Base-by-base conservation (phyloP, 2,113 vertebrate species). In the Bettongia penicillata region DNA sequence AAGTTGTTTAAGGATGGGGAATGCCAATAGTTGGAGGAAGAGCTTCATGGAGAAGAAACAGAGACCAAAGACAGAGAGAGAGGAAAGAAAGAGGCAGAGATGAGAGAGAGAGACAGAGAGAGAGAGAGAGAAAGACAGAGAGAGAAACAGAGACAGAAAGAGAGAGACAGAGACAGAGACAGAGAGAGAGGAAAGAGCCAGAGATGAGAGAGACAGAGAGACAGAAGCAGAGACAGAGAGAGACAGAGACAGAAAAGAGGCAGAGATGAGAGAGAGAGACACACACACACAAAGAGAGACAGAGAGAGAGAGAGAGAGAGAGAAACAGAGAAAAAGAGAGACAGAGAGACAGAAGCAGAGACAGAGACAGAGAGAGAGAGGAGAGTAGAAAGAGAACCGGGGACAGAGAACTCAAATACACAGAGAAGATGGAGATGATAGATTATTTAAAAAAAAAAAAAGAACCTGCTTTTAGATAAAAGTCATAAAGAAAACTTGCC, bases 341-440 rank as follows among this genome's bases (percentile, higher is more conserved):
- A 3, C 48, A 48, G 48, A n/a, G 61, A 16, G 31, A 68, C 31
- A 16, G 12, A 16, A 0, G n/a, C 0, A 5, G 8, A 19, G 14
- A n/a, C 0, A 50, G 26, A 37, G 91, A 47, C 1, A 43, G 0
- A 4, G 51, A 77, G 1, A 51, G 9, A 92, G 7, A 47, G 11
- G 0, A 28, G 53, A 3, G 37, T 0, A 3, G 3, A 14, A 3
- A 37, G 10, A 49, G 43, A 37, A 48, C 48, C 48, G 91, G 0
- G 0, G 51, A 77, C 0, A 51, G 22, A 92, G 14, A 47, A 6
- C 47, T 61, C 16, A 92, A 28, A 50, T 10, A 49, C 6, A 77
- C 61, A 51, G 43, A 77, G 68, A 37, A n/a, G 61, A 68, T 68
- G 61, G 37, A 43, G 37, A 43, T 84, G 68, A 84, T 43, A n/a